Evolutionary conservation across 2,113 vertebrate genomes (phyloP).

Genomic region (Helogale parvula): DNA sequence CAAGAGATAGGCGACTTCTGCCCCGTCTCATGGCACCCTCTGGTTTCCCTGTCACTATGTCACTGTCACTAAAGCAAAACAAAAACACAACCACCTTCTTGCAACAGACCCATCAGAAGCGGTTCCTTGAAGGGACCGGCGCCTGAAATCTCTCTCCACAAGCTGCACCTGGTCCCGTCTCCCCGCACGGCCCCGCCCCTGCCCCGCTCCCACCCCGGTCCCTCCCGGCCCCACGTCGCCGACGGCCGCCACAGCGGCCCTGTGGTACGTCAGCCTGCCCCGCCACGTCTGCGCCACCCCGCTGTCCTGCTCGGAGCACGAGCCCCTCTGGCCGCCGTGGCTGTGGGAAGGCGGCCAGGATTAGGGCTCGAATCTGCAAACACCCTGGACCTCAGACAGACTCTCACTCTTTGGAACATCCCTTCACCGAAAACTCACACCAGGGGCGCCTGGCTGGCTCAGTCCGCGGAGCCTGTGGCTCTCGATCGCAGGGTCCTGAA

Average conservation of each 20-base stretch:
- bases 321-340: not conserved
- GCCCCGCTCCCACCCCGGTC: not conserved
- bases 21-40: not conserved
- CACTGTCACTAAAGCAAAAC: not conserved
- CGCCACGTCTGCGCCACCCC: not conserved
- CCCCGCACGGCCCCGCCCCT: rapidly evolving
- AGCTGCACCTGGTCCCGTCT: not conserved
- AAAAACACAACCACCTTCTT: not conserved
- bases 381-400: not conserved
- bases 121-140: not conserved
- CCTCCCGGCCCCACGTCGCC: not conserved
- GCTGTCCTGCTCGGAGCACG: rapidly evolving
- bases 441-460: not conserved
- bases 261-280: not conserved
- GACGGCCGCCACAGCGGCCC: rapidly evolving
- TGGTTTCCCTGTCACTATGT: not conserved
- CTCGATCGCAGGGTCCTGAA: not conserved
- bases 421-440: not conserved
- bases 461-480: not conserved
- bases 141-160: not conserved
- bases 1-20: not conserved
- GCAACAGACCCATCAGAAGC: not conserved
- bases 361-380: not conserved
- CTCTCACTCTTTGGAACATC: not conserved
- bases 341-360: not conserved